Percentiles rank a stretch among this genome's conserved stretches.
Evolutionary conservation across 2,113 vertebrate species (phyloP).

Genomic region (Geococcyx californianus): DNA sequence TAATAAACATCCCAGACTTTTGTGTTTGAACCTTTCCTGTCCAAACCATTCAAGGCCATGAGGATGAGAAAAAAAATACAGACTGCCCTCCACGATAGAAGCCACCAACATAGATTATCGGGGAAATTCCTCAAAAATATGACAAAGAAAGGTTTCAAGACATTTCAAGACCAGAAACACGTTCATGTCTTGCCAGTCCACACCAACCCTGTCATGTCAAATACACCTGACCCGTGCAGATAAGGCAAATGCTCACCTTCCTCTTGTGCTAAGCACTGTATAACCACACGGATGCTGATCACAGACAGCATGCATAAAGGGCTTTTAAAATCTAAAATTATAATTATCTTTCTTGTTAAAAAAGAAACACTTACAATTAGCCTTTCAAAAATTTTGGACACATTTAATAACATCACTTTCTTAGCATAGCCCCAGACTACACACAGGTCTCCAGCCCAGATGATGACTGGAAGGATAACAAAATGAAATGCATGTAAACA

Average conservation of each 20-base stretch:
- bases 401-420: background rate
- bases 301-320: background rate
- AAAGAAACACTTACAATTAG: background rate
- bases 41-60: background rate
- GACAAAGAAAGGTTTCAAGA: background rate
- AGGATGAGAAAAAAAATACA: background rate
- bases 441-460: too few relatives aligned
- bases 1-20: background rate
- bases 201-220: background rate
- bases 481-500: background rate
- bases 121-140: background rate
- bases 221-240: background rate
- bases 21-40: background rate
- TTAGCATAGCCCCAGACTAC: accelerated
- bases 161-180: background rate
- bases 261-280: background rate
- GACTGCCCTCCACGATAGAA: too few relatives aligned
- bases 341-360: background rate
- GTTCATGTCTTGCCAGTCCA: too few relatives aligned
- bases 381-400: background rate
- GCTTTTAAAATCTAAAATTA: background rate
- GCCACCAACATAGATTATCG: too few relatives aligned
- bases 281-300: background rate
- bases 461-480: background rate
- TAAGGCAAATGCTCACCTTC: background rate